phyloP scores from a whole-genome alignment of 2,797 vertebrate genomes.

The Percopsis omiscomaycus region DNA sequence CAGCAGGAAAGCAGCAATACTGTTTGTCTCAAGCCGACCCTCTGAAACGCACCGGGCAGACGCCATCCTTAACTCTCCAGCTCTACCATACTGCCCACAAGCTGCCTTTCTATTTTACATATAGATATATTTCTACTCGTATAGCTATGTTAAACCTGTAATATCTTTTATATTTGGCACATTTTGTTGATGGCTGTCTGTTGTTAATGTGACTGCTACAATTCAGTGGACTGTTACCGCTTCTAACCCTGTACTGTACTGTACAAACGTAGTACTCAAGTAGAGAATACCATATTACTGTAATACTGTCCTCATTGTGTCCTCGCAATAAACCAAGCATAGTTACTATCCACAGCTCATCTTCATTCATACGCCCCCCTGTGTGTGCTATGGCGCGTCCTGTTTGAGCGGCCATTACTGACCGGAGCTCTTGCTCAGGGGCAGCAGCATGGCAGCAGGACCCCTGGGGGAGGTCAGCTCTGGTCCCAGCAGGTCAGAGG shows the following conservation, averaged over 20 bases:
- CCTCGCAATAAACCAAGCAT: too few species aligned
- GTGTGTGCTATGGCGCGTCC: not conserved
- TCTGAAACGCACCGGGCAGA: conserved; percentile 73
- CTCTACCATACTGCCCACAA: conserved; percentile 47
- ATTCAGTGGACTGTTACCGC: too few species aligned
- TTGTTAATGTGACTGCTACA: too few species aligned
- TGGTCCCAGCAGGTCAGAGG: conserved; percentile 86
- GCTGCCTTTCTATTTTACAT: conserved; percentile 26
- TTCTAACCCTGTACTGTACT: too few species aligned
- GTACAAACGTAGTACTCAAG: too few species aligned
- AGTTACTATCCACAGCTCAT: too few species aligned
- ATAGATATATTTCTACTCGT: conserved; percentile 11
- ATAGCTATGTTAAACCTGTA: too few species aligned
- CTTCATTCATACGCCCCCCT: too few species aligned
- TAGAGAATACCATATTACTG: too few species aligned
- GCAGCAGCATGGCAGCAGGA: conserved; percentile 84
- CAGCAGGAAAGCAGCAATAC: conserved; percentile 90
- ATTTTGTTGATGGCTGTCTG: too few species aligned
- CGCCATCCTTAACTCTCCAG: conserved; percentile 28
- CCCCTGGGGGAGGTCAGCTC: conserved; percentile 87
- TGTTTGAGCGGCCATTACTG: conserved; percentile 21
- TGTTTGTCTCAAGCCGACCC: conserved; percentile 88
- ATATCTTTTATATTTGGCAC: too few species aligned
- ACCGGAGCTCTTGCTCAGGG: conserved; percentile 88
- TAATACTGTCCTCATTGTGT: too few species aligned